Base-by-base conservation (phyloP, 2,888 invertebrate species). In the Leptarthrus brevirostris region DNA sequence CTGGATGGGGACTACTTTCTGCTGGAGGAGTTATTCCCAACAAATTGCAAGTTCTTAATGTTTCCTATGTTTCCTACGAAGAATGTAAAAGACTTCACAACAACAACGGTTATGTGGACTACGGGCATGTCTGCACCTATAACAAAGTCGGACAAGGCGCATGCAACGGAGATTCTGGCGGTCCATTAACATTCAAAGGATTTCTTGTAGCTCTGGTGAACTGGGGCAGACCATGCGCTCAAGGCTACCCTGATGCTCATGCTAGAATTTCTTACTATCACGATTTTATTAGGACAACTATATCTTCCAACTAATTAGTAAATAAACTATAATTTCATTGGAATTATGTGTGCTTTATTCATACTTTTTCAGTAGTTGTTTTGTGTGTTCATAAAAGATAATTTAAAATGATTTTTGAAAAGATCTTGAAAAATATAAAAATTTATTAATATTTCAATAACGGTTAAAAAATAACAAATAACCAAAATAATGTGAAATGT, bases 1-100 rank as follows among this genome's bases (percentile, higher is more conserved):
- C 89, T 2, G 91, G 90, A 4, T 91, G 91, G 91, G 91, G 91
- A 0, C 86, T 87, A 2, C 86, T 82, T 5, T 36, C 36, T 5
- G 5, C 36, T 36, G 36, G 12, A 36, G 36, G 36, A 8, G 36
- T 8, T 12, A 36, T 36, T 36, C 36, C 36, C 5, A 36, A 36
- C 36, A 12, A 5, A 36, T 12, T 36, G 5, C 36, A 36, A 36
- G 12, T 12, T 36, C 36, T 36, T 12, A 36, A 36, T 36, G 36
- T 36, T 5, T 36, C 36, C 5, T 36, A 88, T 12, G 86, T 90
- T 26, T 86, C 87, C 0, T 86, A 86, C 72, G 85, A 86, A n/a
- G 86, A 88, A 77, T 89, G 89, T 74, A 86, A 86, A 52, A 84
- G 84, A 6, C 86, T 86, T 0, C 87, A 88, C 71, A 81, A 83